Evolutionary conservation across 2,888 invertebrate species (phyloP).

Genomic region (Oscheius onirici): DNA sequence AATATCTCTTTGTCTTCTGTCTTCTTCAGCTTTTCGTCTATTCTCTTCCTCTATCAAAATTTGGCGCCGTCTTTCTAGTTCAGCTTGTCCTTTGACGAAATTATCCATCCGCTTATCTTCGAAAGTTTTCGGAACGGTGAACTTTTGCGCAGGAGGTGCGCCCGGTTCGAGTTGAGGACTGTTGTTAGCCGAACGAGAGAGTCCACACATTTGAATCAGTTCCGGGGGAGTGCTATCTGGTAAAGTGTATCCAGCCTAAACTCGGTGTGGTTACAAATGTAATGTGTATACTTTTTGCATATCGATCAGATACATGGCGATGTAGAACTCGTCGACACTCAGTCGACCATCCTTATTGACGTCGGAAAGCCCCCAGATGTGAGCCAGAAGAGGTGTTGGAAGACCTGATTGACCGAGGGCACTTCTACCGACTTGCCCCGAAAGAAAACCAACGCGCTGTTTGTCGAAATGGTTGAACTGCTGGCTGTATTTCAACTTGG

Average conservation of each 20-base stretch:
- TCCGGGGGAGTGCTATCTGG: constrained; percentile 85
- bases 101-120: constrained; percentile 97
- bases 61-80: constrained; percentile 88
- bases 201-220: constrained; percentile 70
- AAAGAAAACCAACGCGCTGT: constrained; percentile 60
- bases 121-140: constrained; percentile 73
- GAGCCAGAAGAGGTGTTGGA: constrained; percentile 88
- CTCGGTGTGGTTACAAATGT: neutral
- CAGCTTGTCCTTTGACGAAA: constrained; percentile 96
- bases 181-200: constrained; percentile 48
- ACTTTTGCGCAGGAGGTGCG: constrained; percentile 66
- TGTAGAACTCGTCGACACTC: constrained; percentile 94
- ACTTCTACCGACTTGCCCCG: constrained; percentile 59
- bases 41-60: constrained; percentile 83
- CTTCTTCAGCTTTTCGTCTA: constrained; percentile 75
- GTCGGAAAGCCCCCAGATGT: constrained; percentile 93
- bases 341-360: constrained; percentile 90
- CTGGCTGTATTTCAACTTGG: constrained; percentile 67
- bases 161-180: constrained; percentile 42
- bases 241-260: constrained; percentile 85
- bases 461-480: constrained; percentile 69
- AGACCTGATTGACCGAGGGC: constrained; percentile 92
- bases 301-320: constrained; percentile 95
- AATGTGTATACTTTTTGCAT: constrained; percentile 72
- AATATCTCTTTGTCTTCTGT: constrained; percentile 81